These are phyloP conservation scores for Ia io DNA, from an alignment of 2,113 vertebrate genomes.

Conservation along the genomic window DNA sequence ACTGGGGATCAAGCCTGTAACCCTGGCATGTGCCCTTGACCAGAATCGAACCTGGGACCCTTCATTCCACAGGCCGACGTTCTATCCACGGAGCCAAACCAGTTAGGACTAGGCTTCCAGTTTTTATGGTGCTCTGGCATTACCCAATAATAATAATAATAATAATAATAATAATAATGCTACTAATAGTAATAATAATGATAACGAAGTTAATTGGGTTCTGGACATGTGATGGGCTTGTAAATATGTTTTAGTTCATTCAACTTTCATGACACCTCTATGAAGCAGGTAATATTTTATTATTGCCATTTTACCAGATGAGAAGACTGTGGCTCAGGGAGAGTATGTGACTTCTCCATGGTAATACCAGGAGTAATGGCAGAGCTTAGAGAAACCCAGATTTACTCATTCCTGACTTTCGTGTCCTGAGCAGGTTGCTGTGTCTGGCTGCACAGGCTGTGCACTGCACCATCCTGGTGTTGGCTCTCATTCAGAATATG, in stretches of 20 bases:
- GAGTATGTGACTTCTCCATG: neutral
- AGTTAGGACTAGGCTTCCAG: neutral
- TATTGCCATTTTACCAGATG: neutral
- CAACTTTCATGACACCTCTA: neutral
- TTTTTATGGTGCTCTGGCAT: neutral
- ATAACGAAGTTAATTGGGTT: neutral
- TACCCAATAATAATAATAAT: neutral
- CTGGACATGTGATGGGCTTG: neutral
- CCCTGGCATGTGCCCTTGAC: neutral
- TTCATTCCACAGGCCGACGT: neutral
- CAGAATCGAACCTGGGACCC: fast-evolving
- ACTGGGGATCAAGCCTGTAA: neutral
- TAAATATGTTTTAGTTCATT: neutral
- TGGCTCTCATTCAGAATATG: neutral
- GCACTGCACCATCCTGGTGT: neutral
- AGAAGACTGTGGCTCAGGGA: neutral
- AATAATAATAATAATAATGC: too few relatives aligned
- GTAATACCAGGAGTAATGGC: neutral
- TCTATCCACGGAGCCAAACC: neutral
- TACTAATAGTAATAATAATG: neutral
- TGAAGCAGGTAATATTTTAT: neutral
- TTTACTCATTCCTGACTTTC: neutral
- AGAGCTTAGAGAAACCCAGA: neutral
- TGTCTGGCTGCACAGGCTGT: neutral
- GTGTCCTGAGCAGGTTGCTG: neutral